Evolutionary conservation across 2,113 vertebrate species (phyloP), one percentile per base, ranked within the genome.

Genomic region (Zosterops japonicus): DNA sequence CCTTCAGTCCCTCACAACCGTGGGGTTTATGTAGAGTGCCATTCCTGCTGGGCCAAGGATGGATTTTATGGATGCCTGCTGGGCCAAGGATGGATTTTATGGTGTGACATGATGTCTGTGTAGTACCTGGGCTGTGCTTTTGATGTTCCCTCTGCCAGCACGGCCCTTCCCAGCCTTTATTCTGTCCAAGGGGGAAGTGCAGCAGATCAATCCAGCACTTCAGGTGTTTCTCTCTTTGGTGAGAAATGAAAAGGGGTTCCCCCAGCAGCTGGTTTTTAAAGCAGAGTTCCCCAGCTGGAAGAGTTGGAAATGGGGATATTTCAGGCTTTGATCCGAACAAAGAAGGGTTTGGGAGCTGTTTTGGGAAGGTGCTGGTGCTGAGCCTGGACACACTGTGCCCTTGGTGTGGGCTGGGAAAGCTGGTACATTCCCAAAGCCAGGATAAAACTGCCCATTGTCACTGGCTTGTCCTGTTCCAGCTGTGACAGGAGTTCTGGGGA

Each of bases 151-250:
- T 83, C 57, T 64, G 47, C 63, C 64, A 69, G 81, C 44, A 7
- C 5, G 1, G 80, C 39, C 50, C 46, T 90, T 36, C 3, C 3
- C 50, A 35, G 59, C 67, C 69, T 81, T 69, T 61, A 2, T 64
- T 56, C 28, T 25, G 29, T 52, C 50, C 42, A 1, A 8, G 7
- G n/a, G 52, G 28, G 21, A 50, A 33, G 50, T 16, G 10, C 18
- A 39, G 64, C 0, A 0, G 27, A 27, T 42, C 8, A 18, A 0
- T 8, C 14, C 1, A 9, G 35, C 44, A 3, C 47, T 71, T 35
- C 36, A 39, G 36, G 19, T 49, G 19, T 42, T 35, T 42, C 11
- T 50, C 46, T 36, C 55, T 71, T 47, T 3, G 0, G 0, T 36
- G 63, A 50, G 59, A 41, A 44, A 16, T 14, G 6, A 21, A 75